Evolutionary conservation across 2,888 invertebrate species (phyloP).

Genomic region (Troglohyphantes excavatus): DNA sequence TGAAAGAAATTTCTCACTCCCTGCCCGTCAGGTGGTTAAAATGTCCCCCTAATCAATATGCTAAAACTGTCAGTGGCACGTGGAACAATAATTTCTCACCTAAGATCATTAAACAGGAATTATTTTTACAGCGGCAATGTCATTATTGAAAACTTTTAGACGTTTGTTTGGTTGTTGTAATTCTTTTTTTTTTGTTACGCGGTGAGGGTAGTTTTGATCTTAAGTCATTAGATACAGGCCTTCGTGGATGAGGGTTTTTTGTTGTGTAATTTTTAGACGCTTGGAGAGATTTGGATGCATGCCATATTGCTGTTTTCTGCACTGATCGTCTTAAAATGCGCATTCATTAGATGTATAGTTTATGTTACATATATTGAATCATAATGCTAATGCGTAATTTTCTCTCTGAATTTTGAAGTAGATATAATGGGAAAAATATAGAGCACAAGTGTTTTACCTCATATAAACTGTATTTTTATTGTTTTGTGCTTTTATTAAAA

Average conservation of each 20-base stretch:
- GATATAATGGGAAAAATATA: no score
- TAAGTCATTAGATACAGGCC: slow-evolving; percentile 43
- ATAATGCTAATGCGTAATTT: no score
- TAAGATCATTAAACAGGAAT: slow-evolving; percentile 65
- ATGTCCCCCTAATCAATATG: slow-evolving; percentile 66
- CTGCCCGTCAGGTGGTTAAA: slow-evolving; percentile 57
- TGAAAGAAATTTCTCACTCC: slow-evolving; percentile 37
- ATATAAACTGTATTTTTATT: no score
- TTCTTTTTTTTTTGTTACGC: slow-evolving; percentile 14
- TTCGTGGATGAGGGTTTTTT: slow-evolving; percentile 43
- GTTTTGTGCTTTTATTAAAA: no score
- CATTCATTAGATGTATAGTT: no score
- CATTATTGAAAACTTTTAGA: slow-evolving; percentile 59
- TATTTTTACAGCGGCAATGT: slow-evolving; percentile 50
- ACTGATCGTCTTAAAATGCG: background rate
- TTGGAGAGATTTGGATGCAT: slow-evolving; percentile 20
- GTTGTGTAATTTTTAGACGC: background rate
- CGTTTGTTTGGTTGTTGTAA: slow-evolving; percentile 45
- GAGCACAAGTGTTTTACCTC: no score
- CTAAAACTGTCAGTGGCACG: slow-evolving; percentile 59
- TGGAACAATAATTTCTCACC: slow-evolving; percentile 69
- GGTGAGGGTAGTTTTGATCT: slow-evolving; percentile 33
- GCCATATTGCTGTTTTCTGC: slow-evolving; percentile 14
- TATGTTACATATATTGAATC: no score
- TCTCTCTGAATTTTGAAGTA: no score